Conservation (phyloP, 2,888 invertebrate genomes). For the Drosophila tripunctata region DNA sequence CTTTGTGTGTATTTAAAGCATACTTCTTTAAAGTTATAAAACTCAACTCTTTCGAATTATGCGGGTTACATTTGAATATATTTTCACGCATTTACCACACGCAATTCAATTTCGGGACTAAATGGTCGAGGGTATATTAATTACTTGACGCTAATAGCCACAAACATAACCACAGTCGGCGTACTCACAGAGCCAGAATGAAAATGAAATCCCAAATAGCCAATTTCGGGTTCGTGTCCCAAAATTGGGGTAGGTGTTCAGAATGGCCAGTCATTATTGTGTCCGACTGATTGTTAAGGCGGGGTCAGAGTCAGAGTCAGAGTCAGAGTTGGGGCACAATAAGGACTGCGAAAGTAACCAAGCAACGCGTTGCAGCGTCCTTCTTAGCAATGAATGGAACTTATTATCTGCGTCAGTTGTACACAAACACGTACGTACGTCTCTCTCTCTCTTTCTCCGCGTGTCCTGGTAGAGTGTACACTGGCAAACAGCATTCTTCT, state of each 20-base stretch:
- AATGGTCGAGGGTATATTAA: slow-evolving; percentile 41
- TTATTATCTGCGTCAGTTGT: slow-evolving; percentile 76
- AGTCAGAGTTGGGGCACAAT: not conserved
- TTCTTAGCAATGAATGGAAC: slow-evolving; percentile 43
- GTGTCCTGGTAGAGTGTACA: not conserved
- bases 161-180: slow-evolving; percentile 49
- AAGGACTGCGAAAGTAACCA: slow-evolving; percentile 18
- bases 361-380: slow-evolving; percentile 28
- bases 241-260: slow-evolving; percentile 38
- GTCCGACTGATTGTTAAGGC: slow-evolving; percentile 20
- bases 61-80: slow-evolving; percentile 18
- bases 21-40: not conserved
- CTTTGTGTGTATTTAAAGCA: not conserved
- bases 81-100: slow-evolving; percentile 24
- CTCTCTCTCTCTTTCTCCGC: not conserved
- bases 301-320: not conserved
- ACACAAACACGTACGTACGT: slow-evolving; percentile 67
- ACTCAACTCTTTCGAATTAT: not conserved
- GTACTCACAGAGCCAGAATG: not conserved
- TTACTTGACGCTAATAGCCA: slow-evolving; percentile 56
- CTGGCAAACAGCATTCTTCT: slow-evolving; percentile 9
- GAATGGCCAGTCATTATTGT: slow-evolving; percentile 48
- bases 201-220: slow-evolving; percentile 37
- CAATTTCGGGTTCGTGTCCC: slow-evolving; percentile 20
- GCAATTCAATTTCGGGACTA: slow-evolving; percentile 33